Evolutionary conservation across 2,888 invertebrate genomes (phyloP).

Genomic region (Autographa gamma): DNA sequence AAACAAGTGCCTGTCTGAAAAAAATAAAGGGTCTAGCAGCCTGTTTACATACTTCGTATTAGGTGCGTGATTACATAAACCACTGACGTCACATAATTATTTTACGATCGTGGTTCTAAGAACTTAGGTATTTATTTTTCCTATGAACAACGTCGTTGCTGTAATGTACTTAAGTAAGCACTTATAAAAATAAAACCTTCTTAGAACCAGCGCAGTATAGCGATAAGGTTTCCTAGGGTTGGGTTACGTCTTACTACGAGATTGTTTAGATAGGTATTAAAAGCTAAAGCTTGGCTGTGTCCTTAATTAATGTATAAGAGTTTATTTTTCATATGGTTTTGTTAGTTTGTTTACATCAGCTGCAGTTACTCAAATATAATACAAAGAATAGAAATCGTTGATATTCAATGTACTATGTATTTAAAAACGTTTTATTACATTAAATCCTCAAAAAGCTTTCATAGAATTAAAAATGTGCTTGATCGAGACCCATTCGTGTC

Average conservation of each 20-base stretch:
- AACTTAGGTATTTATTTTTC: slow-evolving; percentile 30
- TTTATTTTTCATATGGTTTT: slow-evolving; percentile 13
- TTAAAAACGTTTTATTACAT: neutral
- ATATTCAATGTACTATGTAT: no score
- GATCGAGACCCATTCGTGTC: neutral
- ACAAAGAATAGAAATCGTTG: no score
- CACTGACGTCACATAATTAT: slow-evolving; percentile 52
- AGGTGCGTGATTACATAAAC: slow-evolving; percentile 51
- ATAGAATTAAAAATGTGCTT: neutral
- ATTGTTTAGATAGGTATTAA: slow-evolving; percentile 33
- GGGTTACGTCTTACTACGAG: slow-evolving; percentile 34
- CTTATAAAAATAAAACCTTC: slow-evolving; percentile 50
- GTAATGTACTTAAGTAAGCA: slow-evolving; percentile 33
- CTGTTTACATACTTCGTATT: slow-evolving; percentile 48
- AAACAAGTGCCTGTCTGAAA: slow-evolving; percentile 51
- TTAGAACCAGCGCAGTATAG: slow-evolving; percentile 38
- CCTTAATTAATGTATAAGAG: slow-evolving; percentile 17
- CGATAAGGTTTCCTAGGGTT: slow-evolving; percentile 54
- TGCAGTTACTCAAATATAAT: neutral
- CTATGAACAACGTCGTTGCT: slow-evolving; percentile 34
- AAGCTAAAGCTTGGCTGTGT: slow-evolving; percentile 26
- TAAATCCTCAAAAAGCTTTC: neutral
- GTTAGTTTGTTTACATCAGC: neutral
- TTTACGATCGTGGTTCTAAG: slow-evolving; percentile 34
- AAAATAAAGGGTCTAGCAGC: slow-evolving; percentile 49